Percentiles rank a stretch among this genome's conserved stretches.
These are phyloP conservation scores for Micropterix aruncella DNA, from an alignment of 2,888 invertebrate species.

Conservation along the genomic window DNA sequence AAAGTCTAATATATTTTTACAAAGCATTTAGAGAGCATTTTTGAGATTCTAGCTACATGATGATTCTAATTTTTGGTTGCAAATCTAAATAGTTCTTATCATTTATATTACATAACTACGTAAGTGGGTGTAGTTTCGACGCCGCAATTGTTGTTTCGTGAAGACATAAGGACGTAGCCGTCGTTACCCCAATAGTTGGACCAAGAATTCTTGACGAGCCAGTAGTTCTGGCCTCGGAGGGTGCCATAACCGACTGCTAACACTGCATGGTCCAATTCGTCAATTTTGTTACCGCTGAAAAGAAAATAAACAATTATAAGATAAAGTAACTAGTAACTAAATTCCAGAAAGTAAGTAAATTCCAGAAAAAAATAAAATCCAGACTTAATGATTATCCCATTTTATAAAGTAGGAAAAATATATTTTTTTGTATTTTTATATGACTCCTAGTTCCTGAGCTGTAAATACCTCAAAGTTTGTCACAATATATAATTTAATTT, in stretches of 20 bases:
- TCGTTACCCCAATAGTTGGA: conserved; percentile 96
- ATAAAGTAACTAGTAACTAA: background rate
- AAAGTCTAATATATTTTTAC: too few relatives aligned
- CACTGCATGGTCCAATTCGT: conserved; percentile 83
- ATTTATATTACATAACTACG: conserved; percentile 53
- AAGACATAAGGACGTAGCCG: conserved; percentile 86
- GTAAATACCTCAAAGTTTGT: too few relatives aligned
- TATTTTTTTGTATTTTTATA: too few relatives aligned
- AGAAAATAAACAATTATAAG: conserved; percentile 8
- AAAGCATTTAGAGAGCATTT: too few relatives aligned
- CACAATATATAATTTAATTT: too few relatives aligned
- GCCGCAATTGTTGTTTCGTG: conserved; percentile 85
- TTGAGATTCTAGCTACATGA: too few relatives aligned
- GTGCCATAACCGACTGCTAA: conserved; percentile 85
- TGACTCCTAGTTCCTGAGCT: too few relatives aligned
- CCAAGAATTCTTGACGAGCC: conserved; percentile 95
- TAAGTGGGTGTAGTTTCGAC: conserved; percentile 80
- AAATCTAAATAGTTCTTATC: too few relatives aligned
- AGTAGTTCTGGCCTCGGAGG: conserved; percentile 72
- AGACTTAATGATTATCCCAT: too few relatives aligned
- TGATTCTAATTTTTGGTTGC: too few relatives aligned
- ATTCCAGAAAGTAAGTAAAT: background rate
- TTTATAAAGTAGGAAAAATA: too few relatives aligned
- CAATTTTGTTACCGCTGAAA: conserved; percentile 55
- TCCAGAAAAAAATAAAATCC: conserved; percentile 1